phyloP scores from a whole-genome alignment of 1,140 invertebrate species.

The Drosophila fuyamai region DNA sequence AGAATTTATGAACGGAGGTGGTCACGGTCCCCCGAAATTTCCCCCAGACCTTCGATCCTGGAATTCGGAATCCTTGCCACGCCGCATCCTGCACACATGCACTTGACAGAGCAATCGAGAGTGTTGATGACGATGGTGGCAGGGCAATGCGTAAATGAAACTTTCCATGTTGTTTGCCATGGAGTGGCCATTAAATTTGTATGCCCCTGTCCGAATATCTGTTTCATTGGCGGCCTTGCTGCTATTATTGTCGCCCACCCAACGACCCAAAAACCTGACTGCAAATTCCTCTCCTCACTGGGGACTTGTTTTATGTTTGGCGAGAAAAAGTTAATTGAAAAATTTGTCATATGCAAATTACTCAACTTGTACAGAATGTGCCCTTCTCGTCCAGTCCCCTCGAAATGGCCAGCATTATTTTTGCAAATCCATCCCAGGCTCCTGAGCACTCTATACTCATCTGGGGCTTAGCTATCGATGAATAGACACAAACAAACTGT shows the following conservation, averaged over 20 bases:
- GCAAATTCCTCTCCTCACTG: slow-evolving; percentile 14
- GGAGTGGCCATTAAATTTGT: slow-evolving; percentile 55
- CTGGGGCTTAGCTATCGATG: slow-evolving; percentile 36
- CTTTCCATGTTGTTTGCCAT: slow-evolving; percentile 49
- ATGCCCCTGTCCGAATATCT: slow-evolving; percentile 44
- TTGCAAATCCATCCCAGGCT: slow-evolving; percentile 29
- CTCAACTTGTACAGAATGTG: neutral
- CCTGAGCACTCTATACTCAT: slow-evolving; percentile 20
- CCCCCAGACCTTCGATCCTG: neutral
- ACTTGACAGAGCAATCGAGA: slow-evolving; percentile 29
- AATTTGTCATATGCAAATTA: slow-evolving; percentile 78
- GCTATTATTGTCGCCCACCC: slow-evolving; percentile 17
- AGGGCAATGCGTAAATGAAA: slow-evolving; percentile 45
- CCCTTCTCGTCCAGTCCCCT: neutral
- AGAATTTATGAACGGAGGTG: slow-evolving; percentile 65
- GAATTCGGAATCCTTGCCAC: neutral
- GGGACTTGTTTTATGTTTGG: slow-evolving; percentile 53
- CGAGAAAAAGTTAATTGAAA: slow-evolving; percentile 67
- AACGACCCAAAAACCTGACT: neutral
- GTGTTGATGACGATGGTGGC: slow-evolving; percentile 27
- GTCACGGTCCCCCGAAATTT: slow-evolving; percentile 23
- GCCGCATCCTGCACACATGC: slow-evolving; percentile 16
- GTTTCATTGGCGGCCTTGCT: slow-evolving; percentile 24
- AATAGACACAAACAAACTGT: slow-evolving; percentile 31
- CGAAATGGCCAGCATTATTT: slow-evolving; percentile 24